These are phyloP conservation scores for Polia nebulosa DNA, from an alignment of 2,888 invertebrate genomes.

Conservation along the genomic window DNA sequence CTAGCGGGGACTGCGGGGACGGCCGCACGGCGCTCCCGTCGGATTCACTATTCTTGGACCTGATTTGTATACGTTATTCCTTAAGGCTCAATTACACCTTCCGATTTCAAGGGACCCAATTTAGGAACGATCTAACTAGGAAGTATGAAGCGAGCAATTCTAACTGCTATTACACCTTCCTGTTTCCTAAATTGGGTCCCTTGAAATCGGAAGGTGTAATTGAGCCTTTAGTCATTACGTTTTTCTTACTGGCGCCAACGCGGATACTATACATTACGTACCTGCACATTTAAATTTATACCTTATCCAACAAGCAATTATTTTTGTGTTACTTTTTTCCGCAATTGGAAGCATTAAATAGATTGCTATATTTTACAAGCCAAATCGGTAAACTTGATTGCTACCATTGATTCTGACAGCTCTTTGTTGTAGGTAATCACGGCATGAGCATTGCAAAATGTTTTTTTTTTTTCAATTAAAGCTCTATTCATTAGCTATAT, in stretches of 20 bases:
- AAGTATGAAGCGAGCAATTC: too few species aligned
- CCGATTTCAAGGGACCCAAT: too few species aligned
- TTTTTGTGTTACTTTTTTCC: conserved; percentile 27
- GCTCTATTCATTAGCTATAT: too few species aligned
- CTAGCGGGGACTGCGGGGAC: conserved; percentile 77
- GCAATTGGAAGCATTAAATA: conserved; percentile 65
- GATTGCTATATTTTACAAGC: conserved; percentile 27
- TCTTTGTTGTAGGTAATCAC: conserved; percentile 18
- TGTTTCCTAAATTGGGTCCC: too few species aligned
- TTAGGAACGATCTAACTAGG: too few species aligned
- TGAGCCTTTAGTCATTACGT: conserved; percentile 79
- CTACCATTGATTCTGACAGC: conserved; percentile 13
- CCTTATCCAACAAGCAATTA: conserved; percentile 14
- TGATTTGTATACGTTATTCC: conserved; percentile 80
- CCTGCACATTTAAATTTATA: conserved; percentile 16
- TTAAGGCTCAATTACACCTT: too few species aligned
- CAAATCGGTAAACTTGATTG: conserved; percentile 47
- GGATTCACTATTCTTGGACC: conserved; percentile 71
- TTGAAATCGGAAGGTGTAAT: too few species aligned
- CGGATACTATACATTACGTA: conserved; percentile 23
- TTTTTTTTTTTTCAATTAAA: too few species aligned
- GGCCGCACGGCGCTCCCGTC: conserved; percentile 72
- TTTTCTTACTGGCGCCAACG: conserved; percentile 76
- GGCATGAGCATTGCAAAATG: conserved; percentile 7
- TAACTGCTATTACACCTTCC: too few species aligned